phyloP scores from a whole-genome alignment of 2,113 vertebrate genomes.

The Eurystomus gularis region DNA sequence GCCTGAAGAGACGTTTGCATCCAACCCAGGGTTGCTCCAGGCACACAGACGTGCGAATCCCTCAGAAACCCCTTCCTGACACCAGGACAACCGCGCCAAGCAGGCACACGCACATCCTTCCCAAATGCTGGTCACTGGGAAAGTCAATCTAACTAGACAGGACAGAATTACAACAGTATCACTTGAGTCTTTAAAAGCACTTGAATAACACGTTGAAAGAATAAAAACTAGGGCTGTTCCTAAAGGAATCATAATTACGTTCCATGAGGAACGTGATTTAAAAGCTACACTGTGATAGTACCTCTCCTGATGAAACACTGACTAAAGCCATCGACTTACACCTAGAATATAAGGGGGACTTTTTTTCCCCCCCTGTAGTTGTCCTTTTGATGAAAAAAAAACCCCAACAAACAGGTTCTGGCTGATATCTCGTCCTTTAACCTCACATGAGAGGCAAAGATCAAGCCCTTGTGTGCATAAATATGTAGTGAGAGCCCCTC shows the following conservation, averaged over 20 bases:
- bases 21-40: background rate
- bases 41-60: background rate
- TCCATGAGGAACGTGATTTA: background rate
- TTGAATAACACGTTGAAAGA: background rate
- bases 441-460: background rate
- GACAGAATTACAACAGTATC: background rate
- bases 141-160: background rate
- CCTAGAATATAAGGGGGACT: background rate
- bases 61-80: background rate
- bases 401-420: background rate
- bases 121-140: background rate
- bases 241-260: background rate
- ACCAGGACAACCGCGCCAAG: background rate
- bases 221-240: background rate
- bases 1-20: background rate
- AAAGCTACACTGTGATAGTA: background rate
- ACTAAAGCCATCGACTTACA: background rate
- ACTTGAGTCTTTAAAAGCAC: background rate
- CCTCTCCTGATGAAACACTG: background rate
- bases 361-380: fast-evolving
- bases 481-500: background rate
- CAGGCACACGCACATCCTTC: background rate
- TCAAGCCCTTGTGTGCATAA: background rate
- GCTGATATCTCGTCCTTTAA: background rate
- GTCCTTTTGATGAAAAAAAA: background rate